phyloP scores from a whole-genome alignment of 2,113 vertebrate species.

The human region DNA sequence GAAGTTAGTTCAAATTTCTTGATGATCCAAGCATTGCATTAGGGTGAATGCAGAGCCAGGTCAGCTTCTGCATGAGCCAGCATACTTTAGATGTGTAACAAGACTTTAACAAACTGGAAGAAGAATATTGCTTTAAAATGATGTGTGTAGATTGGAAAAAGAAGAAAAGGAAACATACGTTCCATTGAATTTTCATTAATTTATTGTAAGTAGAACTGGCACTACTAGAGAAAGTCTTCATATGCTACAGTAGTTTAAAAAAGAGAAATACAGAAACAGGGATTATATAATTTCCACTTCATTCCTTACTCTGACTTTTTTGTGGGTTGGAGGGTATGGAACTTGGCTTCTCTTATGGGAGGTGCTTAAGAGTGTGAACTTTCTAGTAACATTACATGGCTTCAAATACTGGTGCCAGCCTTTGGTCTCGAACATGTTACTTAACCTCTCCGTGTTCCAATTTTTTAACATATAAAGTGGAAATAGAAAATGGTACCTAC shows the following conservation, averaged over 20 bases:
- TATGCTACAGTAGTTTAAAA: background rate
- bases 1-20: conserved; percentile 3
- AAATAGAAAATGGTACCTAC: background rate
- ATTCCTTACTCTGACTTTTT: background rate
- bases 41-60: background rate
- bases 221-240: conserved; percentile 8
- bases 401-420: background rate
- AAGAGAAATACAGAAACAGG: background rate
- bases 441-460: background rate
- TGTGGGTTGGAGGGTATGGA: background rate
- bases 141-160: background rate
- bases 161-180: background rate
- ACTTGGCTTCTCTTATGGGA: background rate
- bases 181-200: conserved; percentile 36
- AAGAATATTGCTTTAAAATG: conserved; percentile 44
- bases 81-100: background rate
- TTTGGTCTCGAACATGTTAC: background rate
- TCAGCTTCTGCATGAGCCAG: background rate
- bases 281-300: background rate
- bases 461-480: background rate
- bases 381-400: background rate
- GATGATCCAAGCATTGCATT: background rate
- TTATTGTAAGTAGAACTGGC: background rate
- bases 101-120: background rate
- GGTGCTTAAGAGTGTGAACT: background rate